A percentile compares a stretch with the other conserved stretches of the same genome.
Evolutionary conservation across 2,797 vertebrate species (phyloP).

Genomic region (Sebastolobus alascanus): DNA sequence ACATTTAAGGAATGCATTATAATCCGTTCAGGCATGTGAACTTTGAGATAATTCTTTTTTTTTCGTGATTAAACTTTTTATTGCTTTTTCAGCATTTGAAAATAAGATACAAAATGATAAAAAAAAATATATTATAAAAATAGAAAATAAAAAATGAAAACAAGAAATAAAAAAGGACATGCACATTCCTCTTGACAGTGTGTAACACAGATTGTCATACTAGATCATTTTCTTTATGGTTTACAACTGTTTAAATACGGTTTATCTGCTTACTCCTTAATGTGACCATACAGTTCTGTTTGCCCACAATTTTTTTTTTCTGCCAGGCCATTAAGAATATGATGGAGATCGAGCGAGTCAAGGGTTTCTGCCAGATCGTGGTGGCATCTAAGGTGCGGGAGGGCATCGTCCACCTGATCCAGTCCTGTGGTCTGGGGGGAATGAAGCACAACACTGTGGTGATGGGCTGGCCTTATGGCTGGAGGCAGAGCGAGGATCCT

Average conservation of each 20-base stretch:
- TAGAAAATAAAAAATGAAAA: neutral
- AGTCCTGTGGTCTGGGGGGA: conserved; percentile 96
- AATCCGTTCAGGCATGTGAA: neutral
- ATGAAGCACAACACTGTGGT: conserved; percentile 99
- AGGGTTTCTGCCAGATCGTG: conserved; percentile 98
- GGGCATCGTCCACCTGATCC: conserved; percentile 95
- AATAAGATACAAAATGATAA: too few relatives aligned
- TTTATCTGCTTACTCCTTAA: neutral
- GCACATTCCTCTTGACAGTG: too few relatives aligned
- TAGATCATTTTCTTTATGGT: neutral
- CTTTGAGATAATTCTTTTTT: neutral
- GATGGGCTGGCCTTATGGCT: conserved; percentile 98
- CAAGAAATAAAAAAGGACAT: too few relatives aligned
- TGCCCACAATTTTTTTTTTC: neutral
- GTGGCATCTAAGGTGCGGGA: conserved; percentile 94
- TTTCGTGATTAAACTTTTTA: too few relatives aligned
- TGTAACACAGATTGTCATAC: too few relatives aligned
- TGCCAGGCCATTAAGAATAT: conserved; percentile 96
- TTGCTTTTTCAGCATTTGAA: too few relatives aligned
- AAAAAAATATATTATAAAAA: neutral
- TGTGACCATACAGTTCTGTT: neutral
- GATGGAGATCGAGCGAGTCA: conserved; percentile 98
- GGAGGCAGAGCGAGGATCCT: conserved; percentile 98
- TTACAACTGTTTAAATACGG: neutral
- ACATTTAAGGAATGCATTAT: neutral